Percentiles rank a stretch among this genome's conserved stretches.
These are phyloP conservation scores for Flexamia atlantica DNA, from an alignment of 2,888 invertebrate genomes.

Conservation along the genomic window DNA sequence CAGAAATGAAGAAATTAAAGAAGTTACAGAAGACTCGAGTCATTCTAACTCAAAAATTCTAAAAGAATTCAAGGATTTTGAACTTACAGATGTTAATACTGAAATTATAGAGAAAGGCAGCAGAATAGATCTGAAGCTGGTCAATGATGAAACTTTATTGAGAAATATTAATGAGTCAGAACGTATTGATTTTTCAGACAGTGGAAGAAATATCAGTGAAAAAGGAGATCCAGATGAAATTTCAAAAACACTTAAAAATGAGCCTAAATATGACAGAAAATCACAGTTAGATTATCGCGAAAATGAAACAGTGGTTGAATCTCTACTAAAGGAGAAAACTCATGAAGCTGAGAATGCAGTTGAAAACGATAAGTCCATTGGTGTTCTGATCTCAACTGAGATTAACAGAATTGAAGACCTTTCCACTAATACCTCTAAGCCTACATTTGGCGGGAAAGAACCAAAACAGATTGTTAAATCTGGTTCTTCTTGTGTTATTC, in stretches of 20 bases:
- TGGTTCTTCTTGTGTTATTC: conserved; percentile 22
- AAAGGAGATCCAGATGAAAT: background rate
- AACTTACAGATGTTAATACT: background rate
- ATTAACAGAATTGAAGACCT: background rate
- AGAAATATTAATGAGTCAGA: background rate
- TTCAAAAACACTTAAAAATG: background rate
- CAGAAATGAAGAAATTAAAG: no score
- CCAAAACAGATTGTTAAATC: background rate
- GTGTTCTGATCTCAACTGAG: background rate
- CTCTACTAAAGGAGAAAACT: background rate
- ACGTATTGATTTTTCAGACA: background rate
- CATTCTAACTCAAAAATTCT: no score
- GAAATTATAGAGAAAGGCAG: background rate
- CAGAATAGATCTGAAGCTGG: background rate
- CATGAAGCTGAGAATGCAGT: background rate
- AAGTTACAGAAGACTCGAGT: no score
- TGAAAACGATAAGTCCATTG: background rate
- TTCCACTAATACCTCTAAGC: background rate
- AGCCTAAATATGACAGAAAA: background rate
- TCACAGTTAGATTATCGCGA: background rate
- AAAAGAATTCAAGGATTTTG: no score
- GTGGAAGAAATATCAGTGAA: background rate
- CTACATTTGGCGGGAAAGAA: background rate
- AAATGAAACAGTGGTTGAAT: background rate
- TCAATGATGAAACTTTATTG: background rate